phyloP scores from a whole-genome alignment of 2,888 invertebrate genomes.

The Perizoma affinitatum region DNA sequence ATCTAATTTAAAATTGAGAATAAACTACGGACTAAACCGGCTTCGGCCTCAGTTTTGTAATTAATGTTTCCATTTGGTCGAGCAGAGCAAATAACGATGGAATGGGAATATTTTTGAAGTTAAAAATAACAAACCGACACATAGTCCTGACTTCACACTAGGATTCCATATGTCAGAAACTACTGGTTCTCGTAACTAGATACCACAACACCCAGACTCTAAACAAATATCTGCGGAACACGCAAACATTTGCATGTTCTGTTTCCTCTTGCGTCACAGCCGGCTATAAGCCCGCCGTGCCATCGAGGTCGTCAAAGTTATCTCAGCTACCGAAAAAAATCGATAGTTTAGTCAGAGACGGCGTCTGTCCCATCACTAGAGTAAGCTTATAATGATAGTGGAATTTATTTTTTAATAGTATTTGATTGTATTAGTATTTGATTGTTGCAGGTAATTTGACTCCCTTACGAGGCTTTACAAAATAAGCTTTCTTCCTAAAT shows the following conservation, averaged over 20 bases:
- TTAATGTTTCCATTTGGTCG: slow-evolving; percentile 12
- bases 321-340: slow-evolving; percentile 4
- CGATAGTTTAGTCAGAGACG: slow-evolving; percentile 4
- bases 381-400: slow-evolving; percentile 1
- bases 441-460: slow-evolving; percentile 49
- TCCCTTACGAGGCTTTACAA: slow-evolving; percentile 4
- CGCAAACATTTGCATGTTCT: too few species aligned
- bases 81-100: slow-evolving; percentile 6
- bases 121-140: too few species aligned
- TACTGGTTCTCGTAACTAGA: too few species aligned
- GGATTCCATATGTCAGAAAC: too few species aligned
- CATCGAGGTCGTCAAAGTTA: too few species aligned
- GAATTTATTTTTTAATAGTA: slow-evolving; percentile 15
- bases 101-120: neutral
- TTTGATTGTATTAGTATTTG: slow-evolving; percentile 28
- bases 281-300: too few species aligned
- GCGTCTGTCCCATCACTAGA: slow-evolving; percentile 20
- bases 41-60: neutral
- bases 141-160: too few species aligned
- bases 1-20: slow-evolving; percentile 42
- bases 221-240: too few species aligned
- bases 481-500: neutral
- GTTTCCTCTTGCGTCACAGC: too few species aligned
- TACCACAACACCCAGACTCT: too few species aligned
- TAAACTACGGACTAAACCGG: slow-evolving; percentile 8